These are phyloP conservation scores for Phaethon lepturus DNA, from an alignment of 2,113 vertebrate species.

Conservation along the genomic window DNA sequence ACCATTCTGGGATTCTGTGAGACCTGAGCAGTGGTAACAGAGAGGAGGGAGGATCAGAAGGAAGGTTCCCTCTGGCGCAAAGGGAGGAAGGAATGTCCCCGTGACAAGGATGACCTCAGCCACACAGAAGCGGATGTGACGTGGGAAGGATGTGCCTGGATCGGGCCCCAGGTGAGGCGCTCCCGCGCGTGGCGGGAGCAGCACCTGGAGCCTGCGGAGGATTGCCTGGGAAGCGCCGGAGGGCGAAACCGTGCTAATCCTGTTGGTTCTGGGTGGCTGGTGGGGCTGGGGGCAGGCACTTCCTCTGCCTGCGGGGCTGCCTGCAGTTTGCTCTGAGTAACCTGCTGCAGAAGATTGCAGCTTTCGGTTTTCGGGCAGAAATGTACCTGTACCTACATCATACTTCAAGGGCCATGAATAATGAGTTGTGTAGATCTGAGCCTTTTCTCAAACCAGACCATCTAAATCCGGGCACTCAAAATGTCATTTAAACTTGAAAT, in stretches of 20 bases:
- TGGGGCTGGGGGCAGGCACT: too few relatives aligned
- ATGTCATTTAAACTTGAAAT: not conserved
- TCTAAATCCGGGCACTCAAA: not conserved
- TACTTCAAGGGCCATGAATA: not conserved
- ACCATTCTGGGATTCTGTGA: too few relatives aligned
- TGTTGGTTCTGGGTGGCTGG: not conserved
- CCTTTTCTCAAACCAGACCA: not conserved
- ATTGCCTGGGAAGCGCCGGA: not conserved
- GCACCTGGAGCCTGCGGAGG: not conserved
- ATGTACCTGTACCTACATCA: accelerated
- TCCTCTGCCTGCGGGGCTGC: not conserved
- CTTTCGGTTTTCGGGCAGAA: not conserved
- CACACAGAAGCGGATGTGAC: slow-evolving; percentile 81
- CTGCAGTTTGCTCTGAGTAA: not conserved
- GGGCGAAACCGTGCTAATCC: not conserved
- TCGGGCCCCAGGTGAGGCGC: not conserved
- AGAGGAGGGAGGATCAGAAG: slow-evolving; percentile 84
- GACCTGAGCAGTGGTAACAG: slow-evolving; percentile 85
- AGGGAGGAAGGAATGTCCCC: slow-evolving; percentile 68
- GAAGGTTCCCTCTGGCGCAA: slow-evolving; percentile 79
- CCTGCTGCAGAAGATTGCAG: not conserved
- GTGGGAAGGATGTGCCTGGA: slow-evolving; percentile 73
- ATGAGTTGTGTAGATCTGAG: not conserved
- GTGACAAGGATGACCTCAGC: slow-evolving; percentile 76
- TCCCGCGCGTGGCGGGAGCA: not conserved